Conservation (phyloP, 2,113 vertebrate species). For the Psilopsiagon aymara region DNA sequence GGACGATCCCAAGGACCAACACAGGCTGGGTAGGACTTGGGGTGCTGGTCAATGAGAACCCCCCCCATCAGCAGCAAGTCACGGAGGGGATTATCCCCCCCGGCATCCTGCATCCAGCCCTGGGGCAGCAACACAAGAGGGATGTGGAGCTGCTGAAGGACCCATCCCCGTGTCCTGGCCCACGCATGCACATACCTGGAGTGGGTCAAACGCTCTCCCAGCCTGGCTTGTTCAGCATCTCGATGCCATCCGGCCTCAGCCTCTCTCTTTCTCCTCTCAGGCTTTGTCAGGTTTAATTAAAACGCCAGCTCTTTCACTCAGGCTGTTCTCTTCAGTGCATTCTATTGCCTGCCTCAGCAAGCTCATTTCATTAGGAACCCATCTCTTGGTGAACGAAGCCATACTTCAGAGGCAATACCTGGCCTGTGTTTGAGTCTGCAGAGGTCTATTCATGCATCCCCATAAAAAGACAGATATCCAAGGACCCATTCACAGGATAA, state of each 20-base stretch:
- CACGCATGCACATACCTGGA: neutral
- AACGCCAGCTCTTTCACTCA: neutral
- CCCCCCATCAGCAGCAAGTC: neutral
- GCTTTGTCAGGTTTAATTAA: conserved; percentile 50
- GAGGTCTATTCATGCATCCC: neutral
- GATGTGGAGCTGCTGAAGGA: neutral
- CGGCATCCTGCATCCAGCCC: neutral
- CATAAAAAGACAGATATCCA: neutral
- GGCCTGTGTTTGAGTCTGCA: neutral
- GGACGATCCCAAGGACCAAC: neutral
- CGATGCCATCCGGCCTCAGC: neutral
- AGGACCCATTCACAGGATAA: neutral
- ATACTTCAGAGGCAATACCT: neutral
- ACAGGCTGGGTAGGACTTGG: neutral
- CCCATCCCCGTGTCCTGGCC: neutral
- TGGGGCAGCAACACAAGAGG: neutral
- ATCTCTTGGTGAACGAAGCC: neutral
- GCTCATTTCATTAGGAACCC: neutral
- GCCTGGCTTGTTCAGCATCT: neutral
- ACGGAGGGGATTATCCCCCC: neutral
- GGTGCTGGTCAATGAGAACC: neutral
- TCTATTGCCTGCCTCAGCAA: neutral
- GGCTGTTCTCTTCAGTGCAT: neutral
- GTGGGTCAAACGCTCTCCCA: neutral
- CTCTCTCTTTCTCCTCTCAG: neutral